These are phyloP conservation scores for Halictus rubicundus DNA, from an alignment of 1,140 invertebrate species.

Conservation along the genomic window DNA sequence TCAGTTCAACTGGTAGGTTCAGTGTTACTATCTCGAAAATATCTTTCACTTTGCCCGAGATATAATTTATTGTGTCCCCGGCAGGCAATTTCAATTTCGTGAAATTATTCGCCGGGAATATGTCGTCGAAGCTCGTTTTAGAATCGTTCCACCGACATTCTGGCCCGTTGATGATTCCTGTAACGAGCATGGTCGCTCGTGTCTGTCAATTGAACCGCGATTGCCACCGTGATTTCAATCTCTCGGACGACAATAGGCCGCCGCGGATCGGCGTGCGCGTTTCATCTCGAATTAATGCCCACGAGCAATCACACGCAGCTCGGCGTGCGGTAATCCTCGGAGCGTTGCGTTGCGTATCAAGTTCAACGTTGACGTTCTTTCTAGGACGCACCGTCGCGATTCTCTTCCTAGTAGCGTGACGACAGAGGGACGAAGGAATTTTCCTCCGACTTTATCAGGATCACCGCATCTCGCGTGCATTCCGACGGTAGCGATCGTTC, in stretches of 20 bases:
- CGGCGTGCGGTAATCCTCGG: neutral
- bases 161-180: too few relatives aligned
- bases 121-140: too few relatives aligned
- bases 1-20: too few relatives aligned
- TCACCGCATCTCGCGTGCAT: slow-evolving; percentile 29
- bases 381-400: slow-evolving; percentile 8
- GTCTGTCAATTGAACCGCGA: too few relatives aligned
- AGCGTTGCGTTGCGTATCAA: neutral
- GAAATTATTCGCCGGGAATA: too few relatives aligned
- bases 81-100: too few relatives aligned
- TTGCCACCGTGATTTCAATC: neutral
- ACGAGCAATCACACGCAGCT: neutral
- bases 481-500: slow-evolving; percentile 38
- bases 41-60: too few relatives aligned
- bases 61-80: too few relatives aligned
- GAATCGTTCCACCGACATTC: too few relatives aligned
- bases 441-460: slow-evolving; percentile 11
- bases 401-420: slow-evolving; percentile 30
- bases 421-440: slow-evolving; percentile 27
- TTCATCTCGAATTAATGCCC: neutral
- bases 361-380: neutral
- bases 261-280: neutral
- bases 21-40: too few relatives aligned
- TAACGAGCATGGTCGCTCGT: too few relatives aligned
- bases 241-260: neutral